These are phyloP conservation scores for Euspilapteryx auroguttella DNA, from an alignment of 2,888 invertebrate genomes.

Conservation along the genomic window DNA sequence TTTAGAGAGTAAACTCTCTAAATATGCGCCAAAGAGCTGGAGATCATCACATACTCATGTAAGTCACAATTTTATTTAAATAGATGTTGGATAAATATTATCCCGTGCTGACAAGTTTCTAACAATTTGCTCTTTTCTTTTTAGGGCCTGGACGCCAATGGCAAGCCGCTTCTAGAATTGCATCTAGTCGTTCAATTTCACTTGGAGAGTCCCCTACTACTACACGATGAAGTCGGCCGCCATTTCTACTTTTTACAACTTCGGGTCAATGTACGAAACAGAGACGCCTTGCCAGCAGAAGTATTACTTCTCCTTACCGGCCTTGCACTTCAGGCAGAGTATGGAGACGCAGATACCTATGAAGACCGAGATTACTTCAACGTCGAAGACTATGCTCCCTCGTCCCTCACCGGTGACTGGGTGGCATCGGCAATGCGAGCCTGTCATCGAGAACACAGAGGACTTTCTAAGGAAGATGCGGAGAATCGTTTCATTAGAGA, in stretches of 20 bases:
- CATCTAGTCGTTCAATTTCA: conserved; percentile 93
- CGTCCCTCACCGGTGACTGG: conserved; percentile 63
- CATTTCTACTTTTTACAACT: conserved; percentile 95
- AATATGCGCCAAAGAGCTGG: conserved; percentile 96
- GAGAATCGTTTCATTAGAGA: conserved; percentile 88
- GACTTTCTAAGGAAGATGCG: conserved; percentile 78
- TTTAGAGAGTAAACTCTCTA: conserved; percentile 92
- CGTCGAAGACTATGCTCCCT: conserved; percentile 83
- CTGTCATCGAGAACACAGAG: conserved; percentile 81
- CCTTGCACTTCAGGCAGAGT: conserved; percentile 89
- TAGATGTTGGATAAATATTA: background rate
- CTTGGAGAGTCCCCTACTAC: conserved; percentile 86
- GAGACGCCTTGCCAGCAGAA: conserved; percentile 64
- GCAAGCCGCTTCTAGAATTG: conserved; percentile 84
- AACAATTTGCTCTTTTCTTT: background rate
- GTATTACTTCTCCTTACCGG: conserved; percentile 82
- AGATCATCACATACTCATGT: conserved; percentile 90
- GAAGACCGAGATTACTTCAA: conserved; percentile 66
- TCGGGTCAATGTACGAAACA: conserved; percentile 79
- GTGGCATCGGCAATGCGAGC: conserved; percentile 67
- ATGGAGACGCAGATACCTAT: conserved; percentile 70
- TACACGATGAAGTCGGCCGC: conserved; percentile 88
- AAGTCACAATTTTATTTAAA: conserved; percentile 33
- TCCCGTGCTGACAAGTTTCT: background rate
- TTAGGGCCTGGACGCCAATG: conserved; percentile 86